phyloP scores from a whole-genome alignment of 2,888 invertebrate species.

The Spicauda simplicius region DNA sequence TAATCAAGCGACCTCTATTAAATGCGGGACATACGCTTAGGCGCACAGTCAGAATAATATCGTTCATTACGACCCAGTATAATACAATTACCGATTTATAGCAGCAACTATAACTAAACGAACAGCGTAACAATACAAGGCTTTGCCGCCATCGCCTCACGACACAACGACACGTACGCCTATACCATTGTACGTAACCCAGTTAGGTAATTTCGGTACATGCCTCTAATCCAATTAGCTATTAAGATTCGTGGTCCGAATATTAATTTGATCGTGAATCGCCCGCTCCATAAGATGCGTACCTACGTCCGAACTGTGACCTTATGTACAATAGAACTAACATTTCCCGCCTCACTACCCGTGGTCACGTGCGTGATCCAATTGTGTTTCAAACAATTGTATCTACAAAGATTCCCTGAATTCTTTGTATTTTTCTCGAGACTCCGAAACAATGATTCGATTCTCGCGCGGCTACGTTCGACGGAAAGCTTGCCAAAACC shows the following conservation, averaged over 20 bases:
- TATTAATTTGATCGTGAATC: constrained; percentile 76
- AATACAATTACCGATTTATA: constrained; percentile 76
- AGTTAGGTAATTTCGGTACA: constrained; percentile 82
- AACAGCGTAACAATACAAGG: constrained; percentile 60
- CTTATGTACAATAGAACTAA: constrained; percentile 61
- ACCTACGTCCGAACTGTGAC: constrained; percentile 53
- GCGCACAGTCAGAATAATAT: constrained; percentile 43
- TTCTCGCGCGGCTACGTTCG: constrained; percentile 8
- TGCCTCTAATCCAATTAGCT: constrained; percentile 84
- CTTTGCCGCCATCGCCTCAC: constrained; percentile 48
- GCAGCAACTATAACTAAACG: constrained; percentile 62
- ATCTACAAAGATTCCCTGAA: constrained; percentile 50
- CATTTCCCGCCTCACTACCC: constrained; percentile 30
- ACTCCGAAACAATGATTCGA: constrained; percentile 38
- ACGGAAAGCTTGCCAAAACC: constrained; percentile 17
- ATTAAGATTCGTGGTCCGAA: constrained; percentile 83
- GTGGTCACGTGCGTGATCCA: constrained; percentile 49
- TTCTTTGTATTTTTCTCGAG: constrained; percentile 35
- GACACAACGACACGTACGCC: constrained; percentile 63
- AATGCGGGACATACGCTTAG: constrained; percentile 22
- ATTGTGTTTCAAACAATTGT: constrained; percentile 53
- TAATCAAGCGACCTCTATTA: not conserved
- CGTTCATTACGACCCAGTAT: constrained; percentile 59
- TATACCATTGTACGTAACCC: constrained; percentile 74
- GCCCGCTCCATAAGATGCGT: constrained; percentile 64